A percentile compares a stretch with the other conserved stretches of the same genome.
These are phyloP conservation scores for Catamblyrhynchus diadema DNA, from an alignment of 2,797 vertebrate genomes.

Conservation along the genomic window DNA sequence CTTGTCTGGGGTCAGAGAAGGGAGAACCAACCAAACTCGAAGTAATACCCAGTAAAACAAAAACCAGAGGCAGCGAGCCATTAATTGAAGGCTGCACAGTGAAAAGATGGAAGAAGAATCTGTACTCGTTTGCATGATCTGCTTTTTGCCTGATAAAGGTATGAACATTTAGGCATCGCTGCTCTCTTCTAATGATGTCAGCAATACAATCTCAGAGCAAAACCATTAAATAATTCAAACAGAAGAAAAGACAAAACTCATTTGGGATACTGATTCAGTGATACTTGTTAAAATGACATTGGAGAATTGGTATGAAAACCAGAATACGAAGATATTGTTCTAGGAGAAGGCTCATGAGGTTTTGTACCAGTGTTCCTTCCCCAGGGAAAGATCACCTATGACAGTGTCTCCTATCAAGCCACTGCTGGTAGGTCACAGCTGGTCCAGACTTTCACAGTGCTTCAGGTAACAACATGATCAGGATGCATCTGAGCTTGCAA, in stretches of 20 bases:
- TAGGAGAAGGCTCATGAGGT: neutral
- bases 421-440: neutral
- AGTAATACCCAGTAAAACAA: neutral
- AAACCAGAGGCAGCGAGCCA: neutral
- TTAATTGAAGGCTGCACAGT: neutral
- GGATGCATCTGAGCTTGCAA: neutral
- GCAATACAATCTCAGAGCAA: neutral
- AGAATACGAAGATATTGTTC: neutral
- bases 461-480: fast-evolving
- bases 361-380: neutral
- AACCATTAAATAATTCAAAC: neutral
- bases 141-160: neutral
- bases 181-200: neutral
- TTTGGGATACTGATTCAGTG: neutral
- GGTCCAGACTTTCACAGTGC: neutral
- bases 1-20: neutral
- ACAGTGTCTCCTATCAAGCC: neutral
- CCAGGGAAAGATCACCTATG: neutral
- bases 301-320: neutral
- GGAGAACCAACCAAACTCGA: neutral
- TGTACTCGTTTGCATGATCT: neutral
- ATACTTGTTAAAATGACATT: neutral
- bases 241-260: neutral
- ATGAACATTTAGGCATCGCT: neutral
- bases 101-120: neutral